phyloP scores from a whole-genome alignment of 2,113 vertebrate genomes.

The Myotis lucifugus region DNA sequence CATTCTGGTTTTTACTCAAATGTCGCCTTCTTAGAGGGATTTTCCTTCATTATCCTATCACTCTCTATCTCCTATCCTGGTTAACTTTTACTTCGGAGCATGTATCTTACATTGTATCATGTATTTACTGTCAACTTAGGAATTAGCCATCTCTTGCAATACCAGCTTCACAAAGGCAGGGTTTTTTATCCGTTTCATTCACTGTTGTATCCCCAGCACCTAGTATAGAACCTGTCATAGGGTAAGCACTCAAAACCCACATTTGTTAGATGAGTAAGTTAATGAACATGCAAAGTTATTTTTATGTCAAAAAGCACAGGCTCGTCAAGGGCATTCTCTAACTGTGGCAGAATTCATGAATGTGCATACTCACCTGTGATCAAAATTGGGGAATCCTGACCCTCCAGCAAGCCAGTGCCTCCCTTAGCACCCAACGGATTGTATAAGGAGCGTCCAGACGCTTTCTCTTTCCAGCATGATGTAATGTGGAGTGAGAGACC shows the following conservation, averaged over 20 bases:
- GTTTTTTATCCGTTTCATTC: neutral
- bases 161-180: neutral
- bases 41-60: neutral
- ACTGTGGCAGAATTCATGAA: neutral
- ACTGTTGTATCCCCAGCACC: neutral
- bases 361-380: neutral
- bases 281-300: neutral
- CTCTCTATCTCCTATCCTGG: neutral
- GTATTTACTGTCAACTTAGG: neutral
- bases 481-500: conserved; percentile 71
- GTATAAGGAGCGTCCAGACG: conserved; percentile 65
- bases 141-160: neutral
- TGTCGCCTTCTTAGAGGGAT: neutral
- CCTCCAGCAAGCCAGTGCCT: neutral
- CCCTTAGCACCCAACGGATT: conserved; percentile 23
- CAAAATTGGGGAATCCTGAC: neutral
- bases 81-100: neutral
- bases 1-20: neutral
- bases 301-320: neutral
- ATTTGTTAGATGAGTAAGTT: neutral
- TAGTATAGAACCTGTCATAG: neutral
- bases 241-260: neutral
- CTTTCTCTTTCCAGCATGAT: conserved; percentile 73
- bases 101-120: neutral
- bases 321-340: neutral